Base-by-base conservation (phyloP, 2,113 vertebrate genomes). In the Hemichromis elongatus region DNA sequence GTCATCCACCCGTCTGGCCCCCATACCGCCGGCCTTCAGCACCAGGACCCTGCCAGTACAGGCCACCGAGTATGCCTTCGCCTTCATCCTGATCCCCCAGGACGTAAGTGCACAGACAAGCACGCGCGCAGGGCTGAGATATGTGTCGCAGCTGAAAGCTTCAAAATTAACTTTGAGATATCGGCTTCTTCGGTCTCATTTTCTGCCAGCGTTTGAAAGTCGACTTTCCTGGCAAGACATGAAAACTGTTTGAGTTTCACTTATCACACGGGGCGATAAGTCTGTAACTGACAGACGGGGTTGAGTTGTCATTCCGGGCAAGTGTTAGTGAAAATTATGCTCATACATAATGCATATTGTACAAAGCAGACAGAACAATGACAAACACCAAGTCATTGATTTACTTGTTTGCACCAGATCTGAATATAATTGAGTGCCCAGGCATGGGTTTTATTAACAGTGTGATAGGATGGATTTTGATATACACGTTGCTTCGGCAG, bases 61-160 rank as follows among this genome's bases (percentile, higher is more conserved):
- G 93, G 98, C 98, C 94, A 97, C 97, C 1, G 98, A 99, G 93
- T 97, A 98, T 52, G 79, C 96, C 90, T 98, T 98, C 13, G 98
- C 97, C 92, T 98, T 96, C 95, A 97, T 98, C 94, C 97, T 97
- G 93, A 96, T 98, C 93, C 97, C 98, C 40, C 97, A 97, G 82
- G 98, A 98, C 59, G 98, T 99, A 93, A 98, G 98, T 97, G 84
- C 80, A 73, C 81, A 35, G n/a, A 70, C 18, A 45, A 18, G 63
- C 63, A 50, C 26, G 7, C 57, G 2, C 16, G 14, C 45, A 24
- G 33, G 66, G 50, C 24, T 2, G 77, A 90, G 86, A 92, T 57
- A 61, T 45, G 79, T 83, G 84, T 77, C 26, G 57, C 84, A 30
- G 82, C 75, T 16, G 70, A 86, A 63, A 79, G 82, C 79, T 26